Evolutionary conservation across 2,888 invertebrate genomes (phyloP).

Genomic region (Tetragonisca angustula): DNA sequence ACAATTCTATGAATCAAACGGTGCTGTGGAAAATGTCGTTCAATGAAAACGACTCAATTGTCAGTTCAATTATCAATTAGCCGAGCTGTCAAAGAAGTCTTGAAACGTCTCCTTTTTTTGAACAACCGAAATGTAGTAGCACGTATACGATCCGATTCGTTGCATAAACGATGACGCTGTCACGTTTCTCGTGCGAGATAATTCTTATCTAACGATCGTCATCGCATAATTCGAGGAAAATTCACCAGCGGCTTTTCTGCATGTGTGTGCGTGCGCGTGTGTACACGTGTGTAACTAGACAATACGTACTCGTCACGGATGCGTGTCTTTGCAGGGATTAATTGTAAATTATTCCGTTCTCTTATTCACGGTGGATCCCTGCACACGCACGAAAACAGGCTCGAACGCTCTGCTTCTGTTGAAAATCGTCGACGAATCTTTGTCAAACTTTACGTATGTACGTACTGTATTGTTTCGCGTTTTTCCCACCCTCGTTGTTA

Average conservation of each 20-base stretch:
- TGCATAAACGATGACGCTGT: not conserved
- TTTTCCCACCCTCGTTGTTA: not conserved
- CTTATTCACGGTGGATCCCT: constrained; percentile 19
- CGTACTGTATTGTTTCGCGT: not conserved
- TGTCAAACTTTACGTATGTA: not conserved
- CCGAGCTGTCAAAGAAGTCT: not conserved
- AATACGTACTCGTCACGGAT: constrained; percentile 27
- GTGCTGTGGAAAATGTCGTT: not conserved
- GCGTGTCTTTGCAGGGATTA: constrained; percentile 37
- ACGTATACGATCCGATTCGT: constrained; percentile 4
- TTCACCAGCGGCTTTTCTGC: constrained; percentile 3
- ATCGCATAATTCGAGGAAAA: constrained; percentile 43
- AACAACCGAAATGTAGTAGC: not conserved
- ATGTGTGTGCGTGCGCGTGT: not conserved
- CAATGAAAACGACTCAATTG: not conserved
- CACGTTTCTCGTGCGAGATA: constrained; percentile 10
- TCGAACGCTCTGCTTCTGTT: constrained; percentile 1
- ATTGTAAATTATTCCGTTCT: constrained; percentile 49
- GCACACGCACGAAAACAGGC: constrained; percentile 17
- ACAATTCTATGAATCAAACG: not conserved
- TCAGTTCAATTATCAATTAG: not conserved
- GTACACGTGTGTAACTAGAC: not conserved
- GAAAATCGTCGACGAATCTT: constrained; percentile 22
- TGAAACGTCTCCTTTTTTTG: not conserved
- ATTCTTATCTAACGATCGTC: constrained; percentile 49